Percentiles rank a stretch among this genome's conserved stretches.
Evolutionary conservation across 1,140 invertebrate species (phyloP).

Genomic region (Aphelinus certus): DNA sequence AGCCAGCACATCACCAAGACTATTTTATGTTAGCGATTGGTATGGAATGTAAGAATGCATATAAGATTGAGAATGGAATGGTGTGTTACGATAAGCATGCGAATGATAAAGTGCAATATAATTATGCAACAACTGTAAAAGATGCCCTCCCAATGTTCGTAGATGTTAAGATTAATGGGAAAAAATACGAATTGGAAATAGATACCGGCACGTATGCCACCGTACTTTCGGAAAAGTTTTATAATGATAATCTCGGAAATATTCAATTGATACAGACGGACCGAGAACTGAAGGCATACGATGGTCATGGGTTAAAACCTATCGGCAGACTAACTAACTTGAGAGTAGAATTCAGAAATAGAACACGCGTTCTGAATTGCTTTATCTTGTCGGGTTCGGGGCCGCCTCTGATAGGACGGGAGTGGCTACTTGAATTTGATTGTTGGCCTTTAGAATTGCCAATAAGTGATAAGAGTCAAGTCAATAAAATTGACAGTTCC

Average conservation of each 20-base stretch:
- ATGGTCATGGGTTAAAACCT: constrained; percentile 13
- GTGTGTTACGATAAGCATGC: not conserved
- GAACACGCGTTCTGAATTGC: constrained; percentile 22
- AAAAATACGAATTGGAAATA: constrained; percentile 21
- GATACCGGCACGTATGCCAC: constrained; percentile 28
- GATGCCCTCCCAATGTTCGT: constrained; percentile 10
- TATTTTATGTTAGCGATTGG: not conserved
- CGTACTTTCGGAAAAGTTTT: constrained; percentile 22
- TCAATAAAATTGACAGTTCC: not conserved
- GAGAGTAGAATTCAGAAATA: constrained; percentile 18
- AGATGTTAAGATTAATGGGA: not conserved
- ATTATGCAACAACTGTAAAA: too few species aligned
- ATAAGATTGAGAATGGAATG: not conserved
- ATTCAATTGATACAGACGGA: constrained; percentile 19
- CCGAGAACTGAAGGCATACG: constrained; percentile 26
- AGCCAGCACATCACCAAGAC: not conserved
- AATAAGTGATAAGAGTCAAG: constrained; percentile 7
- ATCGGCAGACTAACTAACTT: constrained; percentile 23
- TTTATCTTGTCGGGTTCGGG: constrained; percentile 46
- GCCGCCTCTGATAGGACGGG: constrained; percentile 46
- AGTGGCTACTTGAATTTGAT: constrained; percentile 35
- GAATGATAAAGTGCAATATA: not conserved
- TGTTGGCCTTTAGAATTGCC: constrained; percentile 9
- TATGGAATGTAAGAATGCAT: not conserved
- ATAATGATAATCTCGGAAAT: constrained; percentile 17